A percentile compares a stretch with the other conserved stretches of the same genome.
These are phyloP conservation scores for Tinea trinotella DNA, from an alignment of 2,888 invertebrate genomes.

Conservation along the genomic window DNA sequence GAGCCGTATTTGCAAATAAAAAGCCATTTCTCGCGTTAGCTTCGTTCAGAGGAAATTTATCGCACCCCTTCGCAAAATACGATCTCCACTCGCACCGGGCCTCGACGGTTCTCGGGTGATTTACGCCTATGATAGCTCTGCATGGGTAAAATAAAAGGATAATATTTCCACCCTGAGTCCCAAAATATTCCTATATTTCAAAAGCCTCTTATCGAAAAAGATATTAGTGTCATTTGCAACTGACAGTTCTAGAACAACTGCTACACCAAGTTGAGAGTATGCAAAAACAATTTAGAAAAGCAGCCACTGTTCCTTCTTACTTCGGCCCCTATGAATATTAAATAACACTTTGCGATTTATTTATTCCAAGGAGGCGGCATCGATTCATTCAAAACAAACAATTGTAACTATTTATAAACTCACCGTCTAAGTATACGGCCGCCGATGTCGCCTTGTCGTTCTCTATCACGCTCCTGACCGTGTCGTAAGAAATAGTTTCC, in stretches of 20 bases:
- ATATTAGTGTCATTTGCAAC: slow-evolving; percentile 25
- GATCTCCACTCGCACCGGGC: slow-evolving; percentile 29
- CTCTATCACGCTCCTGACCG: slow-evolving; percentile 80
- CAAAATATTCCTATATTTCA: slow-evolving; percentile 26
- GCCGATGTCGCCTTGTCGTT: slow-evolving; percentile 81
- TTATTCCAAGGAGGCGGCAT: background rate
- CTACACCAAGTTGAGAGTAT: slow-evolving; percentile 16
- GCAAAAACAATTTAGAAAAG: slow-evolving; percentile 18
- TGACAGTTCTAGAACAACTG: slow-evolving; percentile 22
- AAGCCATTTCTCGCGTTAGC: slow-evolving; percentile 48
- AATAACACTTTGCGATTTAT: background rate
- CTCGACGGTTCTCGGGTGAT: slow-evolving; percentile 33
- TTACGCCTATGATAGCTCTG: slow-evolving; percentile 43
- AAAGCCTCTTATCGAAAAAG: slow-evolving; percentile 23
- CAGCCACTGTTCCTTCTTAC: slow-evolving; percentile 11
- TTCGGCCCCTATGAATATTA: background rate
- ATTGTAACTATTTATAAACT: slow-evolving; percentile 44
- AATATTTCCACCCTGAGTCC: slow-evolving; percentile 29
- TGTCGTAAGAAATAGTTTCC: slow-evolving; percentile 82
- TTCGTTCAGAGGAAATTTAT: slow-evolving; percentile 43
- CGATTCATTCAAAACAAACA: background rate
- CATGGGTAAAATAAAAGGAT: slow-evolving; percentile 46
- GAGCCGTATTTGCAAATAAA: slow-evolving; percentile 43
- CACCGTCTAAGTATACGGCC: slow-evolving; percentile 83
- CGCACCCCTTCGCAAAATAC: slow-evolving; percentile 49